A percentile compares a stretch with the other conserved stretches of the same genome.
These are phyloP conservation scores for Boulengeromyrus knoepffleri DNA, from an alignment of 2,113 vertebrate genomes.

Conservation along the genomic window DNA sequence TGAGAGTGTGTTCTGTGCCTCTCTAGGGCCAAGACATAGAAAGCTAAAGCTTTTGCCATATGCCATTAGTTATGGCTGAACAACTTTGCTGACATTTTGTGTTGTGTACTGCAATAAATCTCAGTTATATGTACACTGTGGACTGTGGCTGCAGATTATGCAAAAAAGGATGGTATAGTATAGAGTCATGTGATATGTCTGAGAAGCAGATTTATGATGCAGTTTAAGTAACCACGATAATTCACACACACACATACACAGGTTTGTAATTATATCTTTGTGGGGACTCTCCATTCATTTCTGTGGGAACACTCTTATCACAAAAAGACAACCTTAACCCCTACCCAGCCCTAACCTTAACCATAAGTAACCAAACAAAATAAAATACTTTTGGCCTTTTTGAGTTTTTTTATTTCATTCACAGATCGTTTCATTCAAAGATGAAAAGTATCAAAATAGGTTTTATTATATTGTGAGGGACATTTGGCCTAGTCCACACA, in stretches of 20 bases:
- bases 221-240: neutral
- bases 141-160: neutral
- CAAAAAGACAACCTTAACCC: too few species aligned
- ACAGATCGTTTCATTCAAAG: too few species aligned
- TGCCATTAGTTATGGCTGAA: conserved; percentile 38
- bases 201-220: neutral
- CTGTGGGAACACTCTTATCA: too few species aligned
- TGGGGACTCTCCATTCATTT: too few species aligned
- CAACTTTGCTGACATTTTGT: neutral
- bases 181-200: neutral
- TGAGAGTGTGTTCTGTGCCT: neutral
- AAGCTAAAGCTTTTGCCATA: neutral
- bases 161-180: neutral
- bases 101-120: neutral
- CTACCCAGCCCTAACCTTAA: too few species aligned
- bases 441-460: too few species aligned
- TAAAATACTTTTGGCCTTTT: too few species aligned
- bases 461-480: too few species aligned
- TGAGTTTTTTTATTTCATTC: too few species aligned
- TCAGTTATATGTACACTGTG: neutral
- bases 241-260: neutral
- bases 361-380: too few species aligned
- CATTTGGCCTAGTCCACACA: too few species aligned
- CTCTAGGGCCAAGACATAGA: neutral
- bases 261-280: too few species aligned